Conservation (phyloP, 2,888 invertebrate genomes). For the Perizoma flavofasciatum region DNA sequence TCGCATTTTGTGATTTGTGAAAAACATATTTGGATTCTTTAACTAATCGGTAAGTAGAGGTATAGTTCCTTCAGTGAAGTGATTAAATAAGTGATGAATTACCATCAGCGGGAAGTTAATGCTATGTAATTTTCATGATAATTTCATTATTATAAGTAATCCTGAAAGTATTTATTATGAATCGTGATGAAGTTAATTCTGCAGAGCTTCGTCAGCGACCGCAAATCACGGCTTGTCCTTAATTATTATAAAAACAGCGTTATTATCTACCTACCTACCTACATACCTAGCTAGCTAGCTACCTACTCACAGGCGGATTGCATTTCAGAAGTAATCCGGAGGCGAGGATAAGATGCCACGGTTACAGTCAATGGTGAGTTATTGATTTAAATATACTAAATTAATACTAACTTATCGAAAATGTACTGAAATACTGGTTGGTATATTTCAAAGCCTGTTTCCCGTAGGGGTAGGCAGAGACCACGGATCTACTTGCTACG, state of each 20-base stretch:
- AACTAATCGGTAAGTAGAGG: constrained; percentile 39
- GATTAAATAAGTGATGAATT: constrained; percentile 7
- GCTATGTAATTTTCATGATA: constrained; percentile 4
- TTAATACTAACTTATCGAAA: neutral
- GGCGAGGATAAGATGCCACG: constrained; percentile 50
- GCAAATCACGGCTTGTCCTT: constrained; percentile 25
- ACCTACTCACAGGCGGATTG: constrained; percentile 29
- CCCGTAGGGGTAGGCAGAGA: too few relatives aligned
- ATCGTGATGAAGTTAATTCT: constrained; percentile 33
- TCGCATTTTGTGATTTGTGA: constrained; percentile 14
- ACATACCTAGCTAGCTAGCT: neutral
- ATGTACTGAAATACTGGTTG: neutral
- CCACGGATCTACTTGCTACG: too few relatives aligned
- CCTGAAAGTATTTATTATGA: constrained; percentile 27
- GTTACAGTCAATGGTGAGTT: constrained; percentile 52
- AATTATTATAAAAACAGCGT: constrained; percentile 24
- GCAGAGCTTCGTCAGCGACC: constrained; percentile 22
- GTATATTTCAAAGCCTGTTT: too few relatives aligned
- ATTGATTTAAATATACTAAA: too few relatives aligned
- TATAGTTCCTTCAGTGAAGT: too few relatives aligned
- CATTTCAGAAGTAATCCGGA: constrained; percentile 47
- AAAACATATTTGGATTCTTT: constrained; percentile 28
- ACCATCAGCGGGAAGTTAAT: constrained; percentile 4
- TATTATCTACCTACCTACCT: too few relatives aligned
- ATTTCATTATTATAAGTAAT: constrained; percentile 4